These are phyloP conservation scores for Phortica okadai DNA, from an alignment of 2,888 invertebrate species.

Conservation along the genomic window DNA sequence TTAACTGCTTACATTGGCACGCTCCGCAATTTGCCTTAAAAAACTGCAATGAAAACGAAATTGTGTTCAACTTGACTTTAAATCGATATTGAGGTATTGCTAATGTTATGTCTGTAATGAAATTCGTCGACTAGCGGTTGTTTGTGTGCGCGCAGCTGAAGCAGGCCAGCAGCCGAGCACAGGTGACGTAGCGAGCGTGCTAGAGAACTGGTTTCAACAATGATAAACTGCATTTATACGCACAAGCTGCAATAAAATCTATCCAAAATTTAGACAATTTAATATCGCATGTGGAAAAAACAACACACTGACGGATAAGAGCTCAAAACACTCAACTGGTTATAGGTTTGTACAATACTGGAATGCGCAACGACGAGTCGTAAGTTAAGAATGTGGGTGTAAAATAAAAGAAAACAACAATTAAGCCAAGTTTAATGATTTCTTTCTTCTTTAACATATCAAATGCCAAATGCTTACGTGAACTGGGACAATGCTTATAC, in stretches of 20 bases:
- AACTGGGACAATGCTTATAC: conserved; percentile 21
- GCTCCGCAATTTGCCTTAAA: neutral
- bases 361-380: neutral
- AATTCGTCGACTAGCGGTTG: neutral
- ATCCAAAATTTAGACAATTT: too few species aligned
- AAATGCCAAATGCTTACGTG: conserved; percentile 26
- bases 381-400: neutral
- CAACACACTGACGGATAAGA: too few species aligned
- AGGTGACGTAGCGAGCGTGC: neutral
- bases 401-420: neutral
- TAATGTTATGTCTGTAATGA: neutral
- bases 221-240: conserved; percentile 27
- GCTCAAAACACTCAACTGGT: too few species aligned
- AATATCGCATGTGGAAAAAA: too few species aligned
- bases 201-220: conserved; percentile 15
- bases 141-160: neutral
- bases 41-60: conserved; percentile 9
- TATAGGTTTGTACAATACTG: neutral
- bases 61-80: conserved; percentile 3
- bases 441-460: conserved; percentile 2
- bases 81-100: conserved; percentile 7
- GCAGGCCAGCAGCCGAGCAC: neutral
- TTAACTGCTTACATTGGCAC: neutral
- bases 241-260: neutral
- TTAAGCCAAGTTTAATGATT: conserved; percentile 6